Evolutionary conservation across 2,888 invertebrate genomes (phyloP), one percentile per base, ranked within the genome.

Genomic region (Drosophila mimica): DNA sequence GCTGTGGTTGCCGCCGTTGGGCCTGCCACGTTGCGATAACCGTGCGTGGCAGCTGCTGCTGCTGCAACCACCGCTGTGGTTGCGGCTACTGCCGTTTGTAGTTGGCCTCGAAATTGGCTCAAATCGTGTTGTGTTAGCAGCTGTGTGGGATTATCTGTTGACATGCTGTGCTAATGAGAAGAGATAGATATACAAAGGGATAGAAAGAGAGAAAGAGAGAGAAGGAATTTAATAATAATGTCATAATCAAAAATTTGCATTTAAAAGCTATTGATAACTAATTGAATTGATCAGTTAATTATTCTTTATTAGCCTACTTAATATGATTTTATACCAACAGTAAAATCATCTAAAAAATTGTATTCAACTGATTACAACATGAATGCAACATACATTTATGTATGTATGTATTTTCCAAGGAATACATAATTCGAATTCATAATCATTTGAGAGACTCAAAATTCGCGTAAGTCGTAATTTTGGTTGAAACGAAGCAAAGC

Each of bases 91-190:
- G 83, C 83, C 76, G 78, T 87, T 76, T 83, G 87, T 69, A 91
- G 79, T 69, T 91, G 82, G 38, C 89, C 86, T 63, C 89, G 87
- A 64, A 92, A 67, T 74, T 89, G 90, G 71, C 86, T 87, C 70
- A 92, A 64, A 83, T 92, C 92, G 79, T 92, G 88, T 69, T 85
- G 81, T 66, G 92, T 89, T 68, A 92, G 81, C 77, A 91, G 76
- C 82, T 91, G 90, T 83, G 92, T 90, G 74, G 91, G 91, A 79
- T 92, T 92, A 79, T 93, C 93, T 79, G 89, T 91, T 76, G 93
- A 92, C 93, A 93, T 93, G 90, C 93, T 93, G 79, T 93, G 79
- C n/a, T 54, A 34, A 20, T 8, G 5, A 17, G 17, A 49, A 28
- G 9, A 28, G 9, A 40, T n/a, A 40, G n/a, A 20, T 4, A 17